phyloP scores from a whole-genome alignment of 2,888 invertebrate genomes.

The Melipona bicolor region DNA sequence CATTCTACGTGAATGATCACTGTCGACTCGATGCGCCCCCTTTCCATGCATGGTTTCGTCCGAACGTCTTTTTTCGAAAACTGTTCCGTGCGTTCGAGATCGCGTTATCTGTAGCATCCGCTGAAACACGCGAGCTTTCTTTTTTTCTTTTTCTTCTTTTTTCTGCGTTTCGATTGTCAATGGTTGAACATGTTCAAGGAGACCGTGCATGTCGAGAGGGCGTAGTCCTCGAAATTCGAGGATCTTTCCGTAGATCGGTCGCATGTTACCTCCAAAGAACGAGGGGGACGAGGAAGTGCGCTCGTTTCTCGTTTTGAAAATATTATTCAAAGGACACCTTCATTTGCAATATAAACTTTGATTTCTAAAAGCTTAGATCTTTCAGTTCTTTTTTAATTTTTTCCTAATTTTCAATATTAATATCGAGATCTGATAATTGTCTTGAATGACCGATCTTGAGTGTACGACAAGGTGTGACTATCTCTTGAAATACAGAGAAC shows the following conservation, averaged over 20 bases:
- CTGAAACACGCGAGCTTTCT: background rate
- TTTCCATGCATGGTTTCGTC: background rate
- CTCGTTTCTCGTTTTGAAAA: slow-evolving; percentile 36
- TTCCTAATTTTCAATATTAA: background rate
- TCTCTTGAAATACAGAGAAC: background rate
- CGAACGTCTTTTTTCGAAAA: background rate
- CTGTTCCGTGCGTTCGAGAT: background rate
- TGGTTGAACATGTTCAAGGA: slow-evolving; percentile 24
- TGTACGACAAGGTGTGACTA: background rate
- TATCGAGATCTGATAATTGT: background rate
- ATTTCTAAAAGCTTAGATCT: background rate
- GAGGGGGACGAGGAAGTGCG: slow-evolving; percentile 26
- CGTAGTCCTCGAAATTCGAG: slow-evolving; percentile 32
- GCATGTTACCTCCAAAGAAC: slow-evolving; percentile 49
- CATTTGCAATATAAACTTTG: background rate
- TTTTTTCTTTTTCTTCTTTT: background rate
- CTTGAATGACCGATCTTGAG: background rate
- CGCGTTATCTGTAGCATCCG: background rate
- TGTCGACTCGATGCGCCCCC: slow-evolving; percentile 23
- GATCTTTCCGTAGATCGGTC: slow-evolving; percentile 46
- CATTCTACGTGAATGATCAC: slow-evolving; percentile 36
- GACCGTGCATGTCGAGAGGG: slow-evolving; percentile 10
- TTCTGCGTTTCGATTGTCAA: background rate
- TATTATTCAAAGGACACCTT: background rate
- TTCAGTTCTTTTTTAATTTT: background rate